A percentile compares a stretch with the other conserved stretches of the same genome.
phyloP scores from a whole-genome alignment of 2,113 vertebrate species.

The Vimba vimba region DNA sequence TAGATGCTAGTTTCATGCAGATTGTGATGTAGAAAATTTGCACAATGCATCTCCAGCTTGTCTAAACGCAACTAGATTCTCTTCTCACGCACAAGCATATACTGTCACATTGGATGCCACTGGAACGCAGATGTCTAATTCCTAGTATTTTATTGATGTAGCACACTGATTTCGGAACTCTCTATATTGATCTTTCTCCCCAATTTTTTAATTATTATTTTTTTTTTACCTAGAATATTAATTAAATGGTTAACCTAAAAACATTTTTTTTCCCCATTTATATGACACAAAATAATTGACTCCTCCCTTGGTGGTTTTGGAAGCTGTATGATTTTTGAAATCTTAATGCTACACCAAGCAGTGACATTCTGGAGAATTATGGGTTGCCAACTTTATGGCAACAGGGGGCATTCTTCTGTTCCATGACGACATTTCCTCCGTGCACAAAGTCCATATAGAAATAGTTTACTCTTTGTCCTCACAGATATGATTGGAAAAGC shows the following conservation, averaged over 20 bases:
- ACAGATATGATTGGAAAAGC: not conserved
- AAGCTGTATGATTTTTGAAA: not conserved
- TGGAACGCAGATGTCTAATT: not conserved
- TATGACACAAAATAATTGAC: not conserved
- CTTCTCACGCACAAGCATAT: not conserved
- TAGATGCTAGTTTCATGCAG: conserved; percentile 7
- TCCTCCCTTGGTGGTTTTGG: not conserved
- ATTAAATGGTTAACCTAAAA: too few relatives aligned
- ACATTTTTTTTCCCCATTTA: too few relatives aligned
- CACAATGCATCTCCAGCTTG: not conserved
- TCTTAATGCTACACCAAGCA: not conserved
- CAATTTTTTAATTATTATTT: too few relatives aligned
- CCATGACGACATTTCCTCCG: not conserved
- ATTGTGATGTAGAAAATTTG: not conserved
- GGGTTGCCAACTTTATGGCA: not conserved
- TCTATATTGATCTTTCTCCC: not conserved
- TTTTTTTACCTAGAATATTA: too few relatives aligned
- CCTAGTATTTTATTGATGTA: not conserved
- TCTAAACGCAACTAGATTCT: not conserved
- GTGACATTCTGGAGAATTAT: not conserved
- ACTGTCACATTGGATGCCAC: not conserved
- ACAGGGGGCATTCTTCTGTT: not conserved
- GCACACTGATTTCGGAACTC: not conserved
- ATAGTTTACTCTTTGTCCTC: not conserved
- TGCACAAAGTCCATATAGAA: not conserved